Base-by-base conservation (phyloP, 2,113 vertebrate genomes). In the Monopterus albus region DNA sequence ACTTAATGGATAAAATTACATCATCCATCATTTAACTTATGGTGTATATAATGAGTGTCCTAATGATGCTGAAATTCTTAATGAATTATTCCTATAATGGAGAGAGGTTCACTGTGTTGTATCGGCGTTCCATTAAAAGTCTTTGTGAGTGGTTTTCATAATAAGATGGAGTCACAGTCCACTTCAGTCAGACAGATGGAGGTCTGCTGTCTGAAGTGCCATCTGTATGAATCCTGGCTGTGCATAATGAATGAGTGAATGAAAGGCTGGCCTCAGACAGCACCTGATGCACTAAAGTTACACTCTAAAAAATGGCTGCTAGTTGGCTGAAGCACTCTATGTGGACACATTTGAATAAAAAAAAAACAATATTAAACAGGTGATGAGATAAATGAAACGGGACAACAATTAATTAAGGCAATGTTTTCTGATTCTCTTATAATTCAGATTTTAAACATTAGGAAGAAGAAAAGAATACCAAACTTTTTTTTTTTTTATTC, bases 131-230 rank as follows among this genome's bases (percentile, higher is more conserved):
- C 50, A 70, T 72, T 71, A 55, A 72, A 75, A 75, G 39, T 57
- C 35, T 74, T 3, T 20, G 3, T 47, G 49, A 78, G 58, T 51
- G 49, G n/a, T 64, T 69, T 72, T 75, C 62, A 61, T 49, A 72
- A 33, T 60, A 64, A 72, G 31, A 72, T 6, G 1, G 28, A 50
- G 42, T 39, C 66, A 67, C 31, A 35, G 40, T 18, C 40, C 71
- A 77, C 72, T 74, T 78, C 67, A 61, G 29, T 49, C 53, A 74
- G 75, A 55, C 53, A 79, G 72, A 77, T 56, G 75, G 53, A 76
- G 63, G 73, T 78, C 72, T 79, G 77, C 69, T 75, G 75, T 82
- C 66, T 85, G 43, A 81, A 79, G 82, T 49, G 10, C 71, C 71
- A 59, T 68, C 81, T 84, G 67, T 79, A 76, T 78, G 63, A 51